phyloP scores from a whole-genome alignment of 1,140 invertebrate genomes.

The Drosophila virilis region DNA sequence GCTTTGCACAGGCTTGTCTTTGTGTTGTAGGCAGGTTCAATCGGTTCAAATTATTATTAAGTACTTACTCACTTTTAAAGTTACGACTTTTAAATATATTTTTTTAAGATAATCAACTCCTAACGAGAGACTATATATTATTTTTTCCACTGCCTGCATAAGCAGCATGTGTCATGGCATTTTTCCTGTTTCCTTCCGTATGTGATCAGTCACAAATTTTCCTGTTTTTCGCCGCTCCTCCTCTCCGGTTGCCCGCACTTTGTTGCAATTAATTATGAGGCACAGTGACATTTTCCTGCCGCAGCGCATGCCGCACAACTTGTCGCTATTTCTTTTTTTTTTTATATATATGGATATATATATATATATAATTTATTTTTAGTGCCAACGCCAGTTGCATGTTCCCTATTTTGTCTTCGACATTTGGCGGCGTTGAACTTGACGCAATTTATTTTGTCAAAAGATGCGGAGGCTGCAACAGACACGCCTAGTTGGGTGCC shows the following conservation, averaged over 20 bases:
- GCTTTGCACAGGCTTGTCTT: too few species aligned
- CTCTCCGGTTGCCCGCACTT: conserved; percentile 29
- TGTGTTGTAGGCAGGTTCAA: too few species aligned
- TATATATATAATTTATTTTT: conserved; percentile 75
- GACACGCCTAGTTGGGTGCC: conserved; percentile 73
- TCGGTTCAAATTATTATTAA: too few species aligned
- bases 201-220: conserved; percentile 74
- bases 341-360: neutral
- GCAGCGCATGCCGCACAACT: conserved; percentile 26
- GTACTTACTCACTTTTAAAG: neutral
- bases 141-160: neutral
- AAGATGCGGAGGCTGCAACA: conserved; percentile 45
- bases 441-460: conserved; percentile 80
- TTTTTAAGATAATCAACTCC: conserved; percentile 42
- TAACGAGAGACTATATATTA: conserved; percentile 71
- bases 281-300: conserved; percentile 65
- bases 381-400: conserved; percentile 49
- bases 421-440: conserved; percentile 81
- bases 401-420: conserved; percentile 72
- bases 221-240: conserved; percentile 24
- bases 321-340: conserved; percentile 40
- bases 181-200: conserved; percentile 64
- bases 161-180: conserved; percentile 16
- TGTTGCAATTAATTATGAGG: conserved; percentile 80
- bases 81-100: conserved; percentile 14